Percentiles rank a stretch among this genome's conserved stretches.
These are phyloP conservation scores for Oceanites oceanicus DNA, from an alignment of 2,113 vertebrate genomes.

Conservation along the genomic window DNA sequence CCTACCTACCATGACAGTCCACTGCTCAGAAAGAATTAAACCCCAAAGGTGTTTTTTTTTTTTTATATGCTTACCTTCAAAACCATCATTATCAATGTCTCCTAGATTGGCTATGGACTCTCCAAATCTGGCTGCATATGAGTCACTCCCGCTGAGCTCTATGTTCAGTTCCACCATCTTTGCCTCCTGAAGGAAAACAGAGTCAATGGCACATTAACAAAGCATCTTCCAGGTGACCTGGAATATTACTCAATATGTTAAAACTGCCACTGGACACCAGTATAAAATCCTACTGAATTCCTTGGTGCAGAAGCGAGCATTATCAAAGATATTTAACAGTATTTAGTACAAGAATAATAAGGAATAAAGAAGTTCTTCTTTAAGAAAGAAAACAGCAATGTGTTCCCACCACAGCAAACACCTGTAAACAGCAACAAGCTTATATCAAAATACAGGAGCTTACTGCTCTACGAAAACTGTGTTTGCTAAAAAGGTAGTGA, in stretches of 20 bases:
- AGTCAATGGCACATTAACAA: neutral
- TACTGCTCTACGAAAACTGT: neutral
- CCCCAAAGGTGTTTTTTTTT: neutral
- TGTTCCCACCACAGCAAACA: neutral
- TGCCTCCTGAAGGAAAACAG: constrained; percentile 70
- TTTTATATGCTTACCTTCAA: constrained; percentile 79
- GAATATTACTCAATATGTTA: neutral
- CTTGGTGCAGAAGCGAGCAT: neutral
- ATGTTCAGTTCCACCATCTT: constrained; percentile 81
- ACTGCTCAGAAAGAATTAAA: neutral
- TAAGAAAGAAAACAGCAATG: neutral
- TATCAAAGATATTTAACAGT: neutral
- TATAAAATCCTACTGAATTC: neutral
- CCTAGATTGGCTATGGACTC: constrained; percentile 89
- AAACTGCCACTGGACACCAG: neutral
- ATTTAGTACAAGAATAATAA: neutral
- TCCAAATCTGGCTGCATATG: constrained; percentile 90
- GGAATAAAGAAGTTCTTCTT: neutral
- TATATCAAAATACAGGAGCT: neutral
- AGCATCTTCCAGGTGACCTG: neutral
- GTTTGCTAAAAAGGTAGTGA: neutral
- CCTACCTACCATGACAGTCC: neutral
- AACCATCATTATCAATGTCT: constrained; percentile 94
- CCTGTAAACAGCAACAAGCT: neutral
- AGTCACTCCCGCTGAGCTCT: constrained; percentile 81